Base-by-base conservation (phyloP, 1,140 invertebrate genomes). In the Whitmania pigra region DNA sequence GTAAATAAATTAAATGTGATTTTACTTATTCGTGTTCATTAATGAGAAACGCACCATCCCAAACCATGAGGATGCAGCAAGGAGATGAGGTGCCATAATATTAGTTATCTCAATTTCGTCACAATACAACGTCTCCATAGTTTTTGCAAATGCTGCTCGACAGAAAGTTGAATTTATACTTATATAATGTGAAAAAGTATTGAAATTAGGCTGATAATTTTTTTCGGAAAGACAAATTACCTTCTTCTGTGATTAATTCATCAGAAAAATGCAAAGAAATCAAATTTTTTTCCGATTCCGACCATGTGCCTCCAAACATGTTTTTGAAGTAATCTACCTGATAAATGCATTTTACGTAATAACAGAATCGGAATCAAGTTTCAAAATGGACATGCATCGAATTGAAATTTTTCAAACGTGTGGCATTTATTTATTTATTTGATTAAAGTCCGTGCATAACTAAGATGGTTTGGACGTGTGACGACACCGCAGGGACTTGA, bases 221-320 rank as follows among this genome's bases (percentile, higher is more conserved):
- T 36, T 36, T 36, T 2, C 31, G 31, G 31, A 36, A 36, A 6
- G 31, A 36, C 31, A 15, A 49, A 63, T 2, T 63, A 63, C 57
- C 57, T 63, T 63, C 57, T 63, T 63, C 57, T 25, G 57, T 63
- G 9, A 63, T 63, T 31, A 63, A 63, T 31, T 63, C 57, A 63
- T 63, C 57, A 17, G 57, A 63, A 63, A 63, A 63, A 25, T 63
- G 22, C 22, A 63, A 63, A 25, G 29, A 13, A 25, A 63, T 63
- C 29, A 25, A 25, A 13, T 63, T 63, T 31, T 22, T 25, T 25
- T 7, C 22, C 11, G 57, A 63, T 63, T 63, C 57, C 6, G 20
- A 63, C 57, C 57, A 63, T 15, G 22, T 31, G 29, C 57, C 57
- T 13, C 29, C 29, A 18, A 63, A 63, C 29, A 63, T 63, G 18